phyloP scores from a whole-genome alignment of 53 echinoderm and acorn worm species.

The Echinarachnius parma region DNA sequence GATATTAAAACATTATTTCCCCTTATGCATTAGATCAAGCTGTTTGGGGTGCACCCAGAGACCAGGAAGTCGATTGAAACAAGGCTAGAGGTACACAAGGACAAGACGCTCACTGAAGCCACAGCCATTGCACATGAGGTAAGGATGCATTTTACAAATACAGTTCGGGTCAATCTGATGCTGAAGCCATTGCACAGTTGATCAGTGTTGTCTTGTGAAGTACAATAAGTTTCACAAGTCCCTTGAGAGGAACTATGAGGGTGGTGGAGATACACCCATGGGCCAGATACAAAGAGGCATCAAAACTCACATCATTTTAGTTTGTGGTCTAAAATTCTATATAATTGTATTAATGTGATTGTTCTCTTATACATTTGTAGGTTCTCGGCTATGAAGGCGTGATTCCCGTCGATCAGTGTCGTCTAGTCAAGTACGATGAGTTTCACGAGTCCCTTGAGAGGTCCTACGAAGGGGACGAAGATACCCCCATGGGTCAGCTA shows the following conservation, averaged over 20 bases:
- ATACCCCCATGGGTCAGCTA: conserved; percentile 76
- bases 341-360: too few species aligned
- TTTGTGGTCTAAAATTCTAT: too few species aligned
- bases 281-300: conserved; percentile 79
- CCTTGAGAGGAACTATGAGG: conserved; percentile 84
- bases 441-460: conserved; percentile 92
- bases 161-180: too few species aligned
- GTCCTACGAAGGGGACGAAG: conserved; percentile 79
- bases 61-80: conserved; percentile 77
- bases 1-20: too few species aligned
- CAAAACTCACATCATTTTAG: too few species aligned
- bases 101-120: conserved; percentile 86
- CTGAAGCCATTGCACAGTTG: too few species aligned
- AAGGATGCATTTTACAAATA: conserved; percentile 5
- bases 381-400: conserved; percentile 70
- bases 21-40: conserved; percentile 73
- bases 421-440: conserved; percentile 98
- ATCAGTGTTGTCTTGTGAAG: conserved; percentile 86
- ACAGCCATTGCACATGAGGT: conserved; percentile 80
- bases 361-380: too few species aligned
- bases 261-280: conserved; percentile 73
- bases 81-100: conserved; percentile 88
- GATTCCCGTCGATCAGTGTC: conserved; percentile 66
- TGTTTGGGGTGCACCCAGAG: conserved; percentile 87
- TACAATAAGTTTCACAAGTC: conserved; percentile 96